Evolutionary conservation across 1,140 invertebrate species (phyloP).

Genomic region (Saccostrea echinata): DNA sequence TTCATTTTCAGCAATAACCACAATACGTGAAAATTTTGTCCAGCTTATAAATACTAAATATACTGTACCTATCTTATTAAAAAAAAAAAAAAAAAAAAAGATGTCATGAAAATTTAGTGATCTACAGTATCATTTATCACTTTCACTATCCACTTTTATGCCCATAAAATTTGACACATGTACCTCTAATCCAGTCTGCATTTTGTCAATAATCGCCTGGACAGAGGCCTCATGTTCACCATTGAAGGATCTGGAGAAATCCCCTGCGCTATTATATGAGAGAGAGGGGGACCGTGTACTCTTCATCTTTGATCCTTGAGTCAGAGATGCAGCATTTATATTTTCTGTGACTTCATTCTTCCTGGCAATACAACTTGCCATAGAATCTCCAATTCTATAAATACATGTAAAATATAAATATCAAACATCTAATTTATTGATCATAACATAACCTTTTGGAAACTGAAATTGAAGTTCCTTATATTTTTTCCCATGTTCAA

Average conservation of each 20-base stretch:
- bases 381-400: slow-evolving; percentile 66
- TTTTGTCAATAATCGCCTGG: slow-evolving; percentile 71
- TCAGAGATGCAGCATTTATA: not conserved
- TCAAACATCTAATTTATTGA: too few relatives aligned
- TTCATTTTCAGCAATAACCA: not conserved
- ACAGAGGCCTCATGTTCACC: slow-evolving; percentile 66
- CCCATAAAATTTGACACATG: not conserved
- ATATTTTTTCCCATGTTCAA: too few relatives aligned
- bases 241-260: not conserved
- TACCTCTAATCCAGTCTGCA: slow-evolving; percentile 72
- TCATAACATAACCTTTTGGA: too few relatives aligned
- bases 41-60: too few relatives aligned
- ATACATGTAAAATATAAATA: too few relatives aligned
- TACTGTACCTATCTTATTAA: too few relatives aligned
- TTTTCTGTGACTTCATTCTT: slow-evolving; percentile 21
- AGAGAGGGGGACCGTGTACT: not conserved
- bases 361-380: slow-evolving; percentile 65
- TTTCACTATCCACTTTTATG: not conserved
- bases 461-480: too few relatives aligned
- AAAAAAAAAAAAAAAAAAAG: too few relatives aligned
- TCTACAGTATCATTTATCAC: not conserved
- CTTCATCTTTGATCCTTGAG: not conserved
- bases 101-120: not conserved
- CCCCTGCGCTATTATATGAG: not conserved
- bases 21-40: too few relatives aligned